phyloP scores from a whole-genome alignment of 2,888 invertebrate species.

The Brachylomia viminalis region DNA sequence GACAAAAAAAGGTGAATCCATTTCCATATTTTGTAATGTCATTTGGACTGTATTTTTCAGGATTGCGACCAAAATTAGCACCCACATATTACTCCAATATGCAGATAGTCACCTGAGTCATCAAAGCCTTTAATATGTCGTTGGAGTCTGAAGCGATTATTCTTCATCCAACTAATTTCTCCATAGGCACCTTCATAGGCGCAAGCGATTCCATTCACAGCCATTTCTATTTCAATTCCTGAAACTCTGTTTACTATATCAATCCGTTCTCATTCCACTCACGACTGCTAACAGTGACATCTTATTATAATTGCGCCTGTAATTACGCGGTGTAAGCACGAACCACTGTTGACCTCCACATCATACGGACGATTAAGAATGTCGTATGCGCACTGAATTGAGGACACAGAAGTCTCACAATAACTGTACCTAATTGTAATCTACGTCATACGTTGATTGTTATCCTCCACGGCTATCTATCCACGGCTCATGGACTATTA shows the following conservation, averaged over 20 bases:
- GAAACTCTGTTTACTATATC: neutral
- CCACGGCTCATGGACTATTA: no score
- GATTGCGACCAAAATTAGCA: neutral
- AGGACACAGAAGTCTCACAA: no score
- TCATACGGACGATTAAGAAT: slow-evolving; percentile 4
- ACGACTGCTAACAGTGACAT: slow-evolving; percentile 9
- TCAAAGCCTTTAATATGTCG: neutral
- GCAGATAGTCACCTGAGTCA: neutral
- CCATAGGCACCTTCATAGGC: neutral
- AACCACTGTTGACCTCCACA: slow-evolving; percentile 20
- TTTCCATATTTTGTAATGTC: neutral
- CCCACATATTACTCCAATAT: neutral
- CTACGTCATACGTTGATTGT: no score
- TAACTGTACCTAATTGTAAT: no score
- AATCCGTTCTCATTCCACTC: slow-evolving; percentile 2
- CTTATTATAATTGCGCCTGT: slow-evolving; percentile 36
- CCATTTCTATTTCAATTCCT: neutral
- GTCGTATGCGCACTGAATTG: neutral
- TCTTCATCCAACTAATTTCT: neutral
- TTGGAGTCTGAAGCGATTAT: neutral
- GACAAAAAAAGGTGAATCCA: neutral
- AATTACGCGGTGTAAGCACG: slow-evolving; percentile 25
- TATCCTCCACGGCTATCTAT: no score
- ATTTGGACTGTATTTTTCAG: slow-evolving; percentile 3
- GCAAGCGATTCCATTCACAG: neutral